Evolutionary conservation across 2,113 vertebrate species (phyloP).

Genomic region (Dicrurus megarhynchus): DNA sequence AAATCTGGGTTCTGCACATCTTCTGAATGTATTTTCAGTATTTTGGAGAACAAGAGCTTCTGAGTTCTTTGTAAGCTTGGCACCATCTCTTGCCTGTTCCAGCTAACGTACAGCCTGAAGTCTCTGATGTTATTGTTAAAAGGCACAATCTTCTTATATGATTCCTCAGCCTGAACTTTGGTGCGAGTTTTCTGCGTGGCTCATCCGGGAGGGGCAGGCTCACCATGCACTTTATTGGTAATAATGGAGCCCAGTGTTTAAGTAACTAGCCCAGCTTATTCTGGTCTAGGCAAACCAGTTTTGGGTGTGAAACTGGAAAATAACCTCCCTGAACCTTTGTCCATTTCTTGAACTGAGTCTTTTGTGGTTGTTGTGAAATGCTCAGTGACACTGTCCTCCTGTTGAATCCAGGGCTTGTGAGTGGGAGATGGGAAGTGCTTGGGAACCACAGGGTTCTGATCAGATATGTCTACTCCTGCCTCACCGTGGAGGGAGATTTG

Average conservation of each 20-base stretch:
- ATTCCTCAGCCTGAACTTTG: conserved; percentile 49
- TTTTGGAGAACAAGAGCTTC: not conserved
- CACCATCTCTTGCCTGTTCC: not conserved
- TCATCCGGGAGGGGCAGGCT: conserved; percentile 48
- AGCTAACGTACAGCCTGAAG: not conserved
- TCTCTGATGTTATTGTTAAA: not conserved
- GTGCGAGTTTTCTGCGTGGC: conserved; percentile 44
- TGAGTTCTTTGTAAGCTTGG: not conserved
- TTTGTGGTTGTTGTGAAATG: conserved; percentile 28
- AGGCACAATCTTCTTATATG: not conserved
- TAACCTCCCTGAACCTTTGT: conserved; percentile 54
- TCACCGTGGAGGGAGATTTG: not conserved
- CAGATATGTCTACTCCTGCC: not conserved
- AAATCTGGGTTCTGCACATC: not conserved
- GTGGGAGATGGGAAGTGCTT: not conserved
- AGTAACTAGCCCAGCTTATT: conserved; percentile 42
- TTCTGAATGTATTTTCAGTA: not conserved
- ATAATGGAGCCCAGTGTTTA: conserved; percentile 45
- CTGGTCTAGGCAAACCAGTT: conserved; percentile 65
- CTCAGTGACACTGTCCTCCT: not conserved
- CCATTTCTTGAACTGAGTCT: conserved; percentile 33
- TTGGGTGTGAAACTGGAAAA: conserved; percentile 54
- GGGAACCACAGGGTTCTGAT: not conserved
- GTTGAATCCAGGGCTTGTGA: not conserved
- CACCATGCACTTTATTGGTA: conserved; percentile 21